Percentiles rank a stretch among this genome's conserved stretches.
phyloP scores from a whole-genome alignment of 2,888 invertebrate genomes.

The Pterostichus madidus region DNA sequence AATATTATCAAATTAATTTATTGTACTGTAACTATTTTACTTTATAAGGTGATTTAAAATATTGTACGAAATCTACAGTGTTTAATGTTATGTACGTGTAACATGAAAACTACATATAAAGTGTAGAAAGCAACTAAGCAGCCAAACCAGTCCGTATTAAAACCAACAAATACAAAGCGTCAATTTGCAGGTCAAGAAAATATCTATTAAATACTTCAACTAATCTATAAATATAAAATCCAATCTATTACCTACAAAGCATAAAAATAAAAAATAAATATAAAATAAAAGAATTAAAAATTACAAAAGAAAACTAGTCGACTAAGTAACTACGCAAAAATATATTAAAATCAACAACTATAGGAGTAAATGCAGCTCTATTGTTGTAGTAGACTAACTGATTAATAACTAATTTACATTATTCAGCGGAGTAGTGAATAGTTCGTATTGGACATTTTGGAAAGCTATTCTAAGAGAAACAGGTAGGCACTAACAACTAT shows the following conservation, averaged over 20 bases:
- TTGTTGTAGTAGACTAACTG: slow-evolving; percentile 47
- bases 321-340: slow-evolving; percentile 41
- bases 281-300: slow-evolving; percentile 22
- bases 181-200: slow-evolving; percentile 43
- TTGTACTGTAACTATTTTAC: neutral
- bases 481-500: slow-evolving; percentile 65
- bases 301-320: slow-evolving; percentile 39
- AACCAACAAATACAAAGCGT: slow-evolving; percentile 26
- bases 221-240: neutral
- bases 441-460: slow-evolving; percentile 63
- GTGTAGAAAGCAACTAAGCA: slow-evolving; percentile 21
- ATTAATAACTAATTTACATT: slow-evolving; percentile 63
- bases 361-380: slow-evolving; percentile 64
- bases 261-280: slow-evolving; percentile 31
- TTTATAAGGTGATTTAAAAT: neutral
- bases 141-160: slow-evolving; percentile 14
- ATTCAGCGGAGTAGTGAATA: slow-evolving; percentile 62
- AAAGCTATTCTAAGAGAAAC: slow-evolving; percentile 63
- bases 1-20: neutral
- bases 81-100: slow-evolving; percentile 26
- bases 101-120: slow-evolving; percentile 17
- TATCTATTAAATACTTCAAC: slow-evolving; percentile 3
- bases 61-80: slow-evolving; percentile 40
- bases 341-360: slow-evolving; percentile 57
- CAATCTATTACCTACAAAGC: slow-evolving; percentile 51